Evolutionary conservation across 2,113 vertebrate species (phyloP), one percentile per base, ranked within the genome.

Genomic region (Ancistrus triradiatus): DNA sequence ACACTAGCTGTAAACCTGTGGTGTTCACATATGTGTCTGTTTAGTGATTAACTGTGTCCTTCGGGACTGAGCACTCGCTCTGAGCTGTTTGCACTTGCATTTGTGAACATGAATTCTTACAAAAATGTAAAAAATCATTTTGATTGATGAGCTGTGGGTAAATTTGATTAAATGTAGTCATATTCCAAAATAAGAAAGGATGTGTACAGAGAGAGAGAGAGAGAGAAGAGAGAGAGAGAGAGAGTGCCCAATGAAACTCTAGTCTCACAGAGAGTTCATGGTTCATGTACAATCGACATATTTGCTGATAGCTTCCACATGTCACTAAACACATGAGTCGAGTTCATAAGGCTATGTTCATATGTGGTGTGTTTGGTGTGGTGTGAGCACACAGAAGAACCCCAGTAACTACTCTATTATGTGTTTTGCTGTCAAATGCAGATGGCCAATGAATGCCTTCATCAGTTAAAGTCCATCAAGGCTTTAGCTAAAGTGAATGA

Each of bases 291-390:
- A 21, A 59, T 27, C 51, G 35, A 25, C 28, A 4, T 61, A 49
- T 66, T 57, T 50, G 40, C 48, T 72, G 57, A 83, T 81, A 37
- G 61, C 35, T 80, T 78, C 76, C 80, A 82, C 61, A 74, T 84
- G 77, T 44, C 15, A 7, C 64, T 37, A 48, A 64, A 38, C 35
- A 67, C 50, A 71, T 21, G 21, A 50, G 48, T 31, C 46, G 55
- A 52, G 18, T 53, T 37, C 10, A n/a, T n/a, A n/a, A n/a, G n/a
- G 49, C 33, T 33, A 40, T n/a, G 13, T 18, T 2, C 35, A 27
- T 60, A 18, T 63, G 52, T 25, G 70, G 53, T 22, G 14, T 31
- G 18, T 46, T 15, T 68, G 28, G 15, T 21, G 50, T 60, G 18
- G 14, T 14, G 28, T 43, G 25, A 40, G 49, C 43, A 28, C 4